Percentiles rank a stretch among this genome's conserved stretches.
Evolutionary conservation across 1,140 invertebrate genomes (phyloP).

Genomic region (Hycleus cichorii): DNA sequence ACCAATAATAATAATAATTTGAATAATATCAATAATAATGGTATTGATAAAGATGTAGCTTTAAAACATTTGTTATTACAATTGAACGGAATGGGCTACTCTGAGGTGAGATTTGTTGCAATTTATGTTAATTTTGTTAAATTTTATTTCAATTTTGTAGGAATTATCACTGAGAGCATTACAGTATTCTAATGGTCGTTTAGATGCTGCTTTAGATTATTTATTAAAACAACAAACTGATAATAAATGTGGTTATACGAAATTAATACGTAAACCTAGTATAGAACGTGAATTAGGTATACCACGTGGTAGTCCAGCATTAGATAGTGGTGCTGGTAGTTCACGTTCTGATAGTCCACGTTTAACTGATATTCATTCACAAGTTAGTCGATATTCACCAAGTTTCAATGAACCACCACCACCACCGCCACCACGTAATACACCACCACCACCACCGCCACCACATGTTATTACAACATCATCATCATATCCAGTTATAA

Average conservation of each 20-base stretch:
- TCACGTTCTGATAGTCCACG: conserved; percentile 83
- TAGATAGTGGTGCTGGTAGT: conserved; percentile 80
- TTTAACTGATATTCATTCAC: conserved; percentile 44
- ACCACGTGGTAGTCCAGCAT: conserved; percentile 72
- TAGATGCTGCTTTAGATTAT: conserved; percentile 63
- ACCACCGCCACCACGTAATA: conserved; percentile 56
- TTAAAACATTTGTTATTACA: conserved; percentile 42
- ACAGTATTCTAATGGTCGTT: conserved; percentile 58
- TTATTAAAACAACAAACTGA: conserved; percentile 53
- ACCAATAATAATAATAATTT: too few species aligned
- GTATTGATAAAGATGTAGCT: conserved; percentile 47
- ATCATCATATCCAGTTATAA: conserved; percentile 44
- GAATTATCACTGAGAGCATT: conserved; percentile 60
- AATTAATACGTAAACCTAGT: conserved; percentile 78
- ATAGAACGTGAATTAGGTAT: conserved; percentile 72
- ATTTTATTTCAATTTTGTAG: conserved; percentile 40
- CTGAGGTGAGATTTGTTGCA: conserved; percentile 44
- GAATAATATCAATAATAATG: conserved; percentile 43
- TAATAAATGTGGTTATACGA: conserved; percentile 49
- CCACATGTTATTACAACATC: conserved; percentile 32
- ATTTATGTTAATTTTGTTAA: neutral
- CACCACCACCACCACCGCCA: conserved; percentile 58
- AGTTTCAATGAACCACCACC: conserved; percentile 56
- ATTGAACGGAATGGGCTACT: conserved; percentile 52
- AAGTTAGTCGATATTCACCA: conserved; percentile 58